Conservation (phyloP, 2,888 invertebrate genomes). For the Dicroscelio sp. region DNA sequence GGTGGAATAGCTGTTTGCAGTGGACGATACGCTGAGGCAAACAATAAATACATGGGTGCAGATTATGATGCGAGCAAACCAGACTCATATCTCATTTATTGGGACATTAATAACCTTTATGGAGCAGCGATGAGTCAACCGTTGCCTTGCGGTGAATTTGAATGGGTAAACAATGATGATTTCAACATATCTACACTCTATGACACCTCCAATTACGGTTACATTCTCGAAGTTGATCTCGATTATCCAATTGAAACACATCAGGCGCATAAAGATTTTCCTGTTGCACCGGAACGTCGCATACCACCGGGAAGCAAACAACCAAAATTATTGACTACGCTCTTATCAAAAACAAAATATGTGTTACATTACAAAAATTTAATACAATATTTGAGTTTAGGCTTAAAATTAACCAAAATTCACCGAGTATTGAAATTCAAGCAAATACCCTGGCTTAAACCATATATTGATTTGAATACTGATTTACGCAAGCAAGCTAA, state of each 20-base stretch:
- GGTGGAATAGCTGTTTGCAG: background rate
- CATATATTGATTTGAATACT: slow-evolving; percentile 9
- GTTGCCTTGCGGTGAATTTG: background rate
- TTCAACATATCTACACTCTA: background rate
- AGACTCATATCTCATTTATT: slow-evolving; percentile 1
- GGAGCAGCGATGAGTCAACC: slow-evolving; percentile 13
- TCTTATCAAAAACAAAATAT: slow-evolving; percentile 30
- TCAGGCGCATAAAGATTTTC: slow-evolving; percentile 37
- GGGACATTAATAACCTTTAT: slow-evolving; percentile 9
- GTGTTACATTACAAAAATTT: slow-evolving; percentile 44
- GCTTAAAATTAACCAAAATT: slow-evolving; percentile 28
- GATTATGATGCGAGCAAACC: background rate
- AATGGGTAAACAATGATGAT: slow-evolving; percentile 1
- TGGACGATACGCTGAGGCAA: slow-evolving; percentile 23
- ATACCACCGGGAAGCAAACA: background rate
- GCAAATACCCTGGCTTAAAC: slow-evolving; percentile 40
- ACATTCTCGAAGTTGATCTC: slow-evolving; percentile 35
- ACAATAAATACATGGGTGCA: slow-evolving; percentile 15
- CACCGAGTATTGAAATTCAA: slow-evolving; percentile 40
- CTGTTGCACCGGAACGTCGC: background rate
- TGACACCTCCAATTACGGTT: slow-evolving; percentile 9
- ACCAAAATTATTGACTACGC: slow-evolving; percentile 3
- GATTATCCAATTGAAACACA: slow-evolving; percentile 18
- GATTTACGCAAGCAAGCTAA: background rate
- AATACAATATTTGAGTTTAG: slow-evolving; percentile 29